These are phyloP conservation scores for Ips typographus DNA, from an alignment of 1,140 invertebrate species.

Conservation along the genomic window DNA sequence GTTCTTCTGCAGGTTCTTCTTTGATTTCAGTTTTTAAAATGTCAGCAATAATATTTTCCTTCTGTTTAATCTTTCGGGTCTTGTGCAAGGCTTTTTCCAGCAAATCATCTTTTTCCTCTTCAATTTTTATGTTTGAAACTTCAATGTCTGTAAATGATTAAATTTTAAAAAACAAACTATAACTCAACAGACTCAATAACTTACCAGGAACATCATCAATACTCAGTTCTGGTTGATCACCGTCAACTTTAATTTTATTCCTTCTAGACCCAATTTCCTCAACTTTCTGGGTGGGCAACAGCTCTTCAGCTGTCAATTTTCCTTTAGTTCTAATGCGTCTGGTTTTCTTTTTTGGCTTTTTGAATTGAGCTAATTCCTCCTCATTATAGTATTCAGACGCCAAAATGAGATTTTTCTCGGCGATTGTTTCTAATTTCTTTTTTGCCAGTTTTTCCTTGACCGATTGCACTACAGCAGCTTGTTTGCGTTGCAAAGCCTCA, in stretches of 20 bases:
- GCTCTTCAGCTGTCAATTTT: constrained; percentile 63
- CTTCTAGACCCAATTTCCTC: constrained; percentile 59
- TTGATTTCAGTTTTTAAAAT: constrained; percentile 53
- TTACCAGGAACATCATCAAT: constrained; percentile 59
- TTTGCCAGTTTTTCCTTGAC: constrained; percentile 64
- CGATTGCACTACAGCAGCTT: constrained; percentile 54
- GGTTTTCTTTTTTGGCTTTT: constrained; percentile 92
- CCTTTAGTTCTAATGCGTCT: constrained; percentile 58
- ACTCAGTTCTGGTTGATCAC: constrained; percentile 49
- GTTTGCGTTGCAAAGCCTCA: constrained; percentile 53
- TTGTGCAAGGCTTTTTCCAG: constrained; percentile 74
- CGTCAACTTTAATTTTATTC: constrained; percentile 37
- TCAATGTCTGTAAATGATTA: constrained; percentile 19
- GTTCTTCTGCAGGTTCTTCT: constrained; percentile 52
- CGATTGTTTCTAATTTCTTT: constrained; percentile 73
- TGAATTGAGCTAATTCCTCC: constrained; percentile 81
- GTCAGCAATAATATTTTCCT: constrained; percentile 54
- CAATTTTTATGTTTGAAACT: constrained; percentile 57
- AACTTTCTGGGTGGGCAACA: constrained; percentile 52
- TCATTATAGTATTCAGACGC: constrained; percentile 89
- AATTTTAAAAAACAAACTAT: not conserved
- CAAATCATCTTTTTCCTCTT: constrained; percentile 75
- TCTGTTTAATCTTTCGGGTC: constrained; percentile 71
- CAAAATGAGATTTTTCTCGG: constrained; percentile 65
- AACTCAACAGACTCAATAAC: not conserved